A percentile compares a stretch with the other conserved stretches of the same genome.
Conservation (phyloP, 1,140 invertebrate species). For the Epicauta chinensis region DNA sequence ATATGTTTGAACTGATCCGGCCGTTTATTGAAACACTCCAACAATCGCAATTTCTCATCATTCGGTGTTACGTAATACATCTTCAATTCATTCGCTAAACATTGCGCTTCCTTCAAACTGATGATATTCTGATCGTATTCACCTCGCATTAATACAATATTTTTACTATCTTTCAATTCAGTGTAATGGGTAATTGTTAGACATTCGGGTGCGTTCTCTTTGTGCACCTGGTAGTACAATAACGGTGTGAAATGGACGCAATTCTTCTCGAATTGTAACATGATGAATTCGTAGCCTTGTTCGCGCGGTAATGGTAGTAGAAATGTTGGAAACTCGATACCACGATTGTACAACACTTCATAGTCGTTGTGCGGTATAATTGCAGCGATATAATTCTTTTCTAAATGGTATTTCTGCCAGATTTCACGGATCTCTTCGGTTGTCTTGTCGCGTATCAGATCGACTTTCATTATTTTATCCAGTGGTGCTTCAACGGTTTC, state of each 20-base stretch:
- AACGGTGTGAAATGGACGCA: conserved; percentile 83
- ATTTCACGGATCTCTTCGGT: conserved; percentile 69
- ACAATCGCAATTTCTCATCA: conserved; percentile 53
- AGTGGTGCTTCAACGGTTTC: conserved; percentile 50
- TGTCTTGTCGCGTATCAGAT: conserved; percentile 65
- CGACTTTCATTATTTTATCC: conserved; percentile 71
- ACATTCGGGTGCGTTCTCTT: conserved; percentile 89
- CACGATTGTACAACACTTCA: conserved; percentile 51
- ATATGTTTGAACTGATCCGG: conserved; percentile 77
- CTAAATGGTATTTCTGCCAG: conserved; percentile 75
- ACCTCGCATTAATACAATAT: conserved; percentile 78
- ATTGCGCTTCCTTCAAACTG: conserved; percentile 72
- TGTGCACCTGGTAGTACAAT: conserved; percentile 78
- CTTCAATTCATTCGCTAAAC: conserved; percentile 78
- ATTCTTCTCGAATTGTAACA: conserved; percentile 68
- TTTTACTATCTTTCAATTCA: conserved; percentile 70
- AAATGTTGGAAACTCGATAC: conserved; percentile 62
- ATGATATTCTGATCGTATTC: conserved; percentile 81
- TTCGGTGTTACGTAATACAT: conserved; percentile 72
- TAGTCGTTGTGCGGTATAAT: conserved; percentile 57
- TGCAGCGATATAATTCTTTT: conserved; percentile 68
- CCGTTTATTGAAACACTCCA: conserved; percentile 63
- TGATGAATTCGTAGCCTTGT: conserved; percentile 84
- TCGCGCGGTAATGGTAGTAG: conserved; percentile 73
- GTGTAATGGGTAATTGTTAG: conserved; percentile 76